Conservation (phyloP, 2,797 vertebrate genomes). For the Aeoliscus strigatus region DNA sequence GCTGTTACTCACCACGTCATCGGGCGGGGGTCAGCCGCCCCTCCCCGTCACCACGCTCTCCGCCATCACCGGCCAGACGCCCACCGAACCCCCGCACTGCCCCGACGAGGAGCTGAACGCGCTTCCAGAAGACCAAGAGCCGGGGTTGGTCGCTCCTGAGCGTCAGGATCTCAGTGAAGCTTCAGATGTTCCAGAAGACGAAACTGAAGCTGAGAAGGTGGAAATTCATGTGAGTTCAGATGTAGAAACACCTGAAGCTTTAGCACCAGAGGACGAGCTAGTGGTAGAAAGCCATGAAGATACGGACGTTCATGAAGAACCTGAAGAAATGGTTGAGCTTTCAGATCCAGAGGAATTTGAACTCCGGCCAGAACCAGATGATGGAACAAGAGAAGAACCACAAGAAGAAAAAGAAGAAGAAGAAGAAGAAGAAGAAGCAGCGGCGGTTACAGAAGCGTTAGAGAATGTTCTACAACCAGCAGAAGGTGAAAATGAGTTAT, state of each 20-base stretch:
- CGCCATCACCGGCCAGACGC: conserved; percentile 52
- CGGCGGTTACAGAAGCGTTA: too few relatives aligned
- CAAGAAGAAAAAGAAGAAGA: conserved; percentile 3
- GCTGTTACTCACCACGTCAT: conserved; percentile 28
- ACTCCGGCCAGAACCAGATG: conserved; percentile 11
- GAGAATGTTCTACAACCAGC: too few relatives aligned
- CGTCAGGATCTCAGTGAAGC: neutral
- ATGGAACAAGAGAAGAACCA: neutral
- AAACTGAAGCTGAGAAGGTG: conserved; percentile 8
- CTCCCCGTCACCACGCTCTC: conserved; percentile 36
- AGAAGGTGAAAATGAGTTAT: too few relatives aligned
- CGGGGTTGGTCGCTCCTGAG: neutral
- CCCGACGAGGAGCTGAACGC: neutral
- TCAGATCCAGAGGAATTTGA: conserved; percentile 1
- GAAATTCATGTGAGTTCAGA: conserved; percentile 4
- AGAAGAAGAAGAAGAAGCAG: too few relatives aligned
- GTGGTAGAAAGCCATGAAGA: neutral
- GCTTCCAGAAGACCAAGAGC: neutral
- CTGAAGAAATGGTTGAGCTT: neutral
- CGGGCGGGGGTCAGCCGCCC: conserved; percentile 4
- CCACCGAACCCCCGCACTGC: conserved; percentile 40
- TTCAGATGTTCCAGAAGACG: conserved; percentile 13
- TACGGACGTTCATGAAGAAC: neutral
- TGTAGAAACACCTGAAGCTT: neutral
- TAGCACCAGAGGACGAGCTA: conserved; percentile 1